phyloP scores from a whole-genome alignment of 1,140 invertebrate species.

The Achroia grisella region DNA sequence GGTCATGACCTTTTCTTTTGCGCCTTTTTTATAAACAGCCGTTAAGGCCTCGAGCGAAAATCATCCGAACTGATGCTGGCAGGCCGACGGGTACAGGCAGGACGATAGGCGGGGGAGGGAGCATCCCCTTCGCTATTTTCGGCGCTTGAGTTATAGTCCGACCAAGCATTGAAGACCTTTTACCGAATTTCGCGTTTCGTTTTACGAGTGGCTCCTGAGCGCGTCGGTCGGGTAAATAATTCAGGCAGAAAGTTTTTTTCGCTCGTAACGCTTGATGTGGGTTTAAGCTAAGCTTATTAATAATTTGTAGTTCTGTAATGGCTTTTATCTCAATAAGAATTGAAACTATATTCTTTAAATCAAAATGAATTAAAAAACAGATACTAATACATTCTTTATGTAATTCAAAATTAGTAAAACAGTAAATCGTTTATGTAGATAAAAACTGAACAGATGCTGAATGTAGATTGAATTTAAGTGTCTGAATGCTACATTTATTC shows the following conservation, averaged over 20 bases:
- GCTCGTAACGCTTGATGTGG: slow-evolving; percentile 27
- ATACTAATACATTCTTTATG: too few species aligned
- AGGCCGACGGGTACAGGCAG: slow-evolving; percentile 16
- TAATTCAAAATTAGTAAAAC: background rate
- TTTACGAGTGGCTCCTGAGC: slow-evolving; percentile 61
- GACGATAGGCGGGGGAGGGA: slow-evolving; percentile 17
- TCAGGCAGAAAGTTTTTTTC: slow-evolving; percentile 42
- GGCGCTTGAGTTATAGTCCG: slow-evolving; percentile 63
- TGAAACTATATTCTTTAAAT: too few species aligned
- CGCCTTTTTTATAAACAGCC: slow-evolving; percentile 41
- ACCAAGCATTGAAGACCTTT: slow-evolving; percentile 66
- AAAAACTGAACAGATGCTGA: too few species aligned
- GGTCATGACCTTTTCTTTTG: slow-evolving; percentile 10
- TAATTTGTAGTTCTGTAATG: slow-evolving; percentile 23
- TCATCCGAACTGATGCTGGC: slow-evolving; percentile 42
- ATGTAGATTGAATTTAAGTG: too few species aligned
- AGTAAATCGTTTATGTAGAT: too few species aligned
- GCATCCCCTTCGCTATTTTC: slow-evolving; percentile 60
- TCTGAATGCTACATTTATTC: too few species aligned
- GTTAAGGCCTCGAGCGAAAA: slow-evolving; percentile 40
- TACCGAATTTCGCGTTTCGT: slow-evolving; percentile 60
- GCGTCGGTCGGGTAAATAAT: slow-evolving; percentile 59
- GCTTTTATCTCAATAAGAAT: background rate
- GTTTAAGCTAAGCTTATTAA: slow-evolving; percentile 31
- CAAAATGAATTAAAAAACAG: background rate